phyloP scores from a whole-genome alignment of 2,113 vertebrate species.

The Grammomys dolichurus region DNA sequence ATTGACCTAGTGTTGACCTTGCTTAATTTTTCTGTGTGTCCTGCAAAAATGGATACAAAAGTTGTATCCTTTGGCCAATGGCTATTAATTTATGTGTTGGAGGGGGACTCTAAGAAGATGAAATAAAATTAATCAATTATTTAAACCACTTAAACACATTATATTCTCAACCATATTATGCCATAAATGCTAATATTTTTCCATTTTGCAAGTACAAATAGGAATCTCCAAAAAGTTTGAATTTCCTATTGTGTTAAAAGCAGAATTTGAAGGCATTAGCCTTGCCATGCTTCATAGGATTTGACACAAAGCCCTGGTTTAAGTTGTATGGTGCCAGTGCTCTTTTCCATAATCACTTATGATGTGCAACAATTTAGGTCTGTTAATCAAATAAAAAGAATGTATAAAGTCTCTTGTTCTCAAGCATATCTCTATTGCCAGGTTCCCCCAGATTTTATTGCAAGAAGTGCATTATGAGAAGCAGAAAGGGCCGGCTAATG shows the following conservation, averaged over 20 bases:
- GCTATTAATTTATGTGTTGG: neutral
- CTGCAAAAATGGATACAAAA: no score
- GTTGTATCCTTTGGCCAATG: rapidly evolving
- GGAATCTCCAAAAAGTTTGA: neutral
- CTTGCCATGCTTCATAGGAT: neutral
- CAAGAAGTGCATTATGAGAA: neutral
- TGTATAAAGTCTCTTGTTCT: neutral
- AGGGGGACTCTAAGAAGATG: neutral
- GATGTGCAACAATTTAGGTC: neutral
- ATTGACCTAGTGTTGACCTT: no score
- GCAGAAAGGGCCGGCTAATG: neutral
- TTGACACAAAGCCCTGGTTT: neutral
- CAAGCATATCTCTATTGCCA: neutral
- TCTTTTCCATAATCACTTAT: neutral
- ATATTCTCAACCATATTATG: no score
- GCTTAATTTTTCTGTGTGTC: no score
- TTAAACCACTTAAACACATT: neutral
- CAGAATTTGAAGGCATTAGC: neutral
- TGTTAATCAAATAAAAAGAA: neutral
- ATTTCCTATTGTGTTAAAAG: no score
- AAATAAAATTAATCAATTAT: neutral
- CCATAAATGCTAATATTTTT: neutral
- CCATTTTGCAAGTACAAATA: neutral
- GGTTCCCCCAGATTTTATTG: neutral
- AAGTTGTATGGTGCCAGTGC: neutral